A percentile compares a stretch with the other conserved stretches of the same genome.
These are phyloP conservation scores for Prunella himalayana DNA, from an alignment of 2,113 vertebrate species.

Conservation along the genomic window DNA sequence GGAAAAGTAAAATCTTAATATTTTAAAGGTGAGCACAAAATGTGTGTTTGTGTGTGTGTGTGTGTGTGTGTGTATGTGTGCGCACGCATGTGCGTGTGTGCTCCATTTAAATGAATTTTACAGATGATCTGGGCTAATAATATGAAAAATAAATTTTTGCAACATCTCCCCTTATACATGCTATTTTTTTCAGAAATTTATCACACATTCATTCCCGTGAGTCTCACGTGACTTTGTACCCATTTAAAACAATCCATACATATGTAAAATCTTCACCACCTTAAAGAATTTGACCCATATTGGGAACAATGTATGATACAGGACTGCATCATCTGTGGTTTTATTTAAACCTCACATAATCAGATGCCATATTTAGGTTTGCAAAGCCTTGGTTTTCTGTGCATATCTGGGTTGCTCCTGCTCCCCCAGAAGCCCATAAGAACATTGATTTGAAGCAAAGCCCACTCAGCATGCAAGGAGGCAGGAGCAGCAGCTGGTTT, in stretches of 20 bases:
- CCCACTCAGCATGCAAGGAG: neutral
- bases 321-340: neutral
- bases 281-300: neutral
- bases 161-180: rapidly evolving
- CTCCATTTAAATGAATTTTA: neutral
- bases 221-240: neutral
- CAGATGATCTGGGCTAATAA: neutral
- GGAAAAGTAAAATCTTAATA: neutral
- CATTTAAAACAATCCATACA: neutral
- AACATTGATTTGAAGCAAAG: neutral
- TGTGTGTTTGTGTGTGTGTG: neutral
- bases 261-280: neutral
- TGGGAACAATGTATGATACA: neutral
- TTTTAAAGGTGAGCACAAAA: neutral
- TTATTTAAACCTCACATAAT: neutral
- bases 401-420: neutral
- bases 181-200: neutral
- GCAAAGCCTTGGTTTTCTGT: neutral
- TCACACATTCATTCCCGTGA: neutral
- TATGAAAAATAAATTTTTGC: neutral
- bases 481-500: slow-evolving; percentile 7
- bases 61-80: too few relatives aligned
- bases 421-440: neutral
- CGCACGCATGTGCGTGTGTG: too few relatives aligned
- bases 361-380: neutral